These are phyloP conservation scores for Typhlichthys subterraneus DNA, from an alignment of 2,797 vertebrate genomes.

Conservation along the genomic window DNA sequence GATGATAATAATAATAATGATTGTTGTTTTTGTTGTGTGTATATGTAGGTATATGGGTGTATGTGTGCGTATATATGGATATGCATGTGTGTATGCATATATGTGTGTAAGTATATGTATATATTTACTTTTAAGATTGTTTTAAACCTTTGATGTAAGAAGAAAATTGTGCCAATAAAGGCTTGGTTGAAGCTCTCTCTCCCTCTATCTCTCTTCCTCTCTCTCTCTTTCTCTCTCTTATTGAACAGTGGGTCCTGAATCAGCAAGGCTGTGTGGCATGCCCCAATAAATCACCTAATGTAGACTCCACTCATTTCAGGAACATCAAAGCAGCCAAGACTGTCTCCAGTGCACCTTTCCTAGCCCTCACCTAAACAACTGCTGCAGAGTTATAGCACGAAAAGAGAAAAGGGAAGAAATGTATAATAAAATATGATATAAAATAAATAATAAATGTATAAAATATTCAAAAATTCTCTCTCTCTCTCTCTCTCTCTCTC, in stretches of 20 bases:
- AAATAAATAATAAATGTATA: not conserved
- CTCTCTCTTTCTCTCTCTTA: not conserved
- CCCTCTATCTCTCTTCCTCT: not conserved
- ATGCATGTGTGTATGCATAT: conserved; percentile 8
- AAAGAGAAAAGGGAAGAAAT: conserved; percentile 3
- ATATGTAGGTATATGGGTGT: conserved; percentile 3
- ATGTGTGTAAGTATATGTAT: no score
- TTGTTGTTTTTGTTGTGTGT: not conserved
- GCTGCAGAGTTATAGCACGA: conserved; percentile 4
- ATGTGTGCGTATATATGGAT: conserved; percentile 4
- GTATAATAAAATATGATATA: not conserved
- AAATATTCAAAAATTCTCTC: no score
- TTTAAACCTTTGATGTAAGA: no score
- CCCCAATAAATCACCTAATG: conserved; percentile 50
- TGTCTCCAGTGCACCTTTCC: conserved; percentile 16
- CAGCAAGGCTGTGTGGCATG: conserved; percentile 25
- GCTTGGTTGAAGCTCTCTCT: no score
- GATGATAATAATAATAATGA: no score
- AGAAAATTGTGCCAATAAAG: no score
- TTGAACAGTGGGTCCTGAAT: conserved; percentile 7
- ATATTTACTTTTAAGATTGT: no score
- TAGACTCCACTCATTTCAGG: conserved; percentile 36
- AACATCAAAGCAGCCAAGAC: conserved; percentile 40
- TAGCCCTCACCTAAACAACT: conserved; percentile 19
- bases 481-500: no score